Base-by-base conservation (phyloP, 2,797 vertebrate species). In the Enteromius treurensis region DNA sequence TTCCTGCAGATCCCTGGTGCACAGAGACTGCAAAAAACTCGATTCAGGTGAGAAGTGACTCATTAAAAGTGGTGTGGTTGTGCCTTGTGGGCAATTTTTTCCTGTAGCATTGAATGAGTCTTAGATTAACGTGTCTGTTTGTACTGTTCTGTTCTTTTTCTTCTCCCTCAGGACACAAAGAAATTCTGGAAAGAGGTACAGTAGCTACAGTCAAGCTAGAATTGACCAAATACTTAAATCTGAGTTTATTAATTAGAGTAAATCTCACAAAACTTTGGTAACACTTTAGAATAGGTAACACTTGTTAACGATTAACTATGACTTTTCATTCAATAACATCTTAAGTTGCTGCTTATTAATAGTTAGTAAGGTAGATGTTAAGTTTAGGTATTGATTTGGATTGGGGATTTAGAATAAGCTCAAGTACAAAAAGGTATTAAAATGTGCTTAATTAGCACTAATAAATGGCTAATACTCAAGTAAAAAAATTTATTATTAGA, bases 161-260 rank as follows among this genome's bases (percentile, higher is more conserved):
- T 90, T 79, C 84, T 76, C 68, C 91, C 71, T 79, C 91, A 99
- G 98, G 92, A 88, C 92, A 79, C 98, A 99, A 90, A 96, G 95
- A 88, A 98, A 99, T 84, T 95, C 97, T 17, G 98, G 98, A 29
- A 99, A 98, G 94, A 98, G 97, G 97, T 98, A 94, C 88, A 42
- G 32, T 51, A 49, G 21, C 68, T 60, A 9, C 19, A 70, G 15
- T 15, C 15, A 29, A 60, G 45, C 23, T 1, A 10, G 29, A 23
- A 40, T 34, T 42, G n/a, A 77, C 5, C 0, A 23, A 65, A 81
- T 11, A 17, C 1, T 40, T 64, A 23, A 26, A n/a, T 15, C 5
- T 37, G 53, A 60, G 21, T 26, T 80, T 62, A 60, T 19, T 76
- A 1, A 40, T 75, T 77, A 76, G 11, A 3, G 7, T 2, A 21